Evolutionary conservation across 2,113 vertebrate species (phyloP), one percentile per base, ranked within the genome.

Genomic region (Hiodon tergisus): DNA sequence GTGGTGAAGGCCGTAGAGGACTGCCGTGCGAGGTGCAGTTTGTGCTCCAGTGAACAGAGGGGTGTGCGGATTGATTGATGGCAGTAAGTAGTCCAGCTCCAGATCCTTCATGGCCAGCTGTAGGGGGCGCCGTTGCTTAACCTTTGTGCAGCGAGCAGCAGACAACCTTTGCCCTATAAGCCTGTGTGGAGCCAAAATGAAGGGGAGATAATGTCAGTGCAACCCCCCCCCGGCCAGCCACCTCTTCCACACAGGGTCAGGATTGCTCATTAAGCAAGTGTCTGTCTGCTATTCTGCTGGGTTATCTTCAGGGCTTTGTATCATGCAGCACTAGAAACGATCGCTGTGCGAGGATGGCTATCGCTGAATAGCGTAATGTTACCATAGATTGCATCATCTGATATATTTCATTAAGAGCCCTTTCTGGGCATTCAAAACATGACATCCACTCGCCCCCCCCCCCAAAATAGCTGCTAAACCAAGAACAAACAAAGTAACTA

Each of bases 61-160:
- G 55, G 14, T 47, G 9, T 47, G 31, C 17, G 17, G 16, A 61
- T 9, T 4, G 54, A 47, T 6, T 4, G 67, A 53, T 14, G 52
- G 50, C 4, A 50, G 3, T 6, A 14, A 7, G 3, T 47, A 47
- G 46, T 47, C 59, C 63, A 7, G 8, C 60, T 68, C 76, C 74
- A 5, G 16, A 48, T 55, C 9, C 3, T 52, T 50, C 17, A 6
- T 16, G 16, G 16, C 75, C 10, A 52, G 72, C 85, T 80, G 77
- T 77, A 81, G 85, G 82, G 83, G 85, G 85, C 77, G 85, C 85
- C 83, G 69, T 85, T 85, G 82, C 17, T 81, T 79, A 78, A 84
- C 73, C 79, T 83, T 82, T 76, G 72, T 48, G 59, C 60, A 54
- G 0, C 5, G 59, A 69, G 57, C 14, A 9, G 54, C 63, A 3